Percentiles rank a stretch among this genome's conserved stretches.
Evolutionary conservation across 2,113 vertebrate genomes (phyloP).

Genomic region (Octodon degus): DNA sequence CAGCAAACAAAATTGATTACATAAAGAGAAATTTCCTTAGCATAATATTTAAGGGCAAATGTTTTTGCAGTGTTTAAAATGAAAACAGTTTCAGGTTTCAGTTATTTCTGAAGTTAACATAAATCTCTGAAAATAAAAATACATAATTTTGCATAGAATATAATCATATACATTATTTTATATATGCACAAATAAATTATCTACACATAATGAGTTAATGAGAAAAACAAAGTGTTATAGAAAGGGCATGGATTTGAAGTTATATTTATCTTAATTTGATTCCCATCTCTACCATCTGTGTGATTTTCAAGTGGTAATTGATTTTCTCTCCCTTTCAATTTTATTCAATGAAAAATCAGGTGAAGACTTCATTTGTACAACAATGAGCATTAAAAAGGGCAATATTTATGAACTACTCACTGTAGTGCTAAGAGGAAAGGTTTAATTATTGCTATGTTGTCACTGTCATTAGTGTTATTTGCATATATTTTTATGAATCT

Average conservation of each 20-base stretch:
- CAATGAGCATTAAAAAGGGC: neutral
- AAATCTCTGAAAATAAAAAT: neutral
- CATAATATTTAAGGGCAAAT: neutral
- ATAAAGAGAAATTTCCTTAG: neutral
- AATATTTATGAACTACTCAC: neutral
- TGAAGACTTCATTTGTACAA: neutral
- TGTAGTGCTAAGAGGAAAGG: neutral
- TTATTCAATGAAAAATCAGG: neutral
- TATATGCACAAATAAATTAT: neutral
- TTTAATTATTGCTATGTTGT: neutral
- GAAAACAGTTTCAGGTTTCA: neutral
- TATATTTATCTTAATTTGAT: neutral
- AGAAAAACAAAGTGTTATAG: neutral
- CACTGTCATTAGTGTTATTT: neutral
- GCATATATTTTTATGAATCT: neutral
- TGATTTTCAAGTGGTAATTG: conserved; percentile 2
- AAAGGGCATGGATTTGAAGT: neutral
- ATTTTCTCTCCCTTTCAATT: conserved; percentile 29
- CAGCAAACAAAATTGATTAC: neutral
- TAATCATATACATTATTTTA: neutral
- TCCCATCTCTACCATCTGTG: neutral
- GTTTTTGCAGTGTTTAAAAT: neutral
- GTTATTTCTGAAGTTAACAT: neutral
- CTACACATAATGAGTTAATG: conserved; percentile 1
- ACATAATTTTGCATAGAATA: neutral